These are phyloP conservation scores for Sussaba pulchella DNA, from an alignment of 2,888 invertebrate genomes.

Conservation along the genomic window DNA sequence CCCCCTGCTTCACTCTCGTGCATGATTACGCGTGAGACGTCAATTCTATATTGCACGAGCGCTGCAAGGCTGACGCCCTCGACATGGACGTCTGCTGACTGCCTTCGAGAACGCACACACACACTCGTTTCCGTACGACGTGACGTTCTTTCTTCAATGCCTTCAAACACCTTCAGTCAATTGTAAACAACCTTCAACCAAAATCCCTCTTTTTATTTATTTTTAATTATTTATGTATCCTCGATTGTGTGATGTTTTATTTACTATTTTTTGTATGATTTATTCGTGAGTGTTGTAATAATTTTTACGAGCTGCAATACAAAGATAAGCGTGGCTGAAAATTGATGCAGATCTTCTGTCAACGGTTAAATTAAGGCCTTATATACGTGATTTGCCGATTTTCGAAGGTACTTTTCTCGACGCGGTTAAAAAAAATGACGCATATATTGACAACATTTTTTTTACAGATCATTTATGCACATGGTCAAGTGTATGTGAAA, in stretches of 20 bases:
- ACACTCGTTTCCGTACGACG: background rate
- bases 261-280: background rate
- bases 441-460: no score
- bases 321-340: no score
- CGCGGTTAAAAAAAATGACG: no score
- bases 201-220: background rate
- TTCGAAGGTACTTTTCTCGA: no score
- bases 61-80: constrained; percentile 8
- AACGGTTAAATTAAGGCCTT: no score
- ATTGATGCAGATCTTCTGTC: no score
- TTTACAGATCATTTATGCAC: no score
- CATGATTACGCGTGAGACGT: constrained; percentile 50
- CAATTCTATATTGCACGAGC: constrained; percentile 8
- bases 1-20: constrained; percentile 33
- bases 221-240: background rate
- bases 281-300: background rate
- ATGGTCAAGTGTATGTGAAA: no score
- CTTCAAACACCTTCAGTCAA: background rate
- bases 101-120: no score
- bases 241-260: background rate
- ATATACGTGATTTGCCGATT: no score
- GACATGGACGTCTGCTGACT: background rate
- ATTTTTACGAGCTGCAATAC: no score
- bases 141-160: background rate
- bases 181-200: background rate